Conservation (phyloP, 2,113 vertebrate genomes). For the Podarcis muralis region DNA sequence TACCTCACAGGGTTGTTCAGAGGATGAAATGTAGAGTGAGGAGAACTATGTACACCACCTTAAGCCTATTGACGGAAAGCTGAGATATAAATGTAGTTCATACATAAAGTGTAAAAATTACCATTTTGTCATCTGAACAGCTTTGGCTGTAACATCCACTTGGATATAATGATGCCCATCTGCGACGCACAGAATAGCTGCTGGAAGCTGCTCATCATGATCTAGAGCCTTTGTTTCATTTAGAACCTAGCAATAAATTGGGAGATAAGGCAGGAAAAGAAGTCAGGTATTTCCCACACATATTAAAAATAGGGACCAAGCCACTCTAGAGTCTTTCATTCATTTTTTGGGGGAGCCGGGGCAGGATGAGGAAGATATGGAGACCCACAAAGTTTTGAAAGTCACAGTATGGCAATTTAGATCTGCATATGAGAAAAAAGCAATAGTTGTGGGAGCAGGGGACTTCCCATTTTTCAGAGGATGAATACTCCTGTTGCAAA, state of each 20-base stretch:
- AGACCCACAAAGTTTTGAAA: neutral
- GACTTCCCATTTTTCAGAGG: neutral
- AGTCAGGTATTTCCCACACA: neutral
- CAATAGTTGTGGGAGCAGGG: neutral
- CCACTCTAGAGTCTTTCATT: neutral
- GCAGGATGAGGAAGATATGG: neutral
- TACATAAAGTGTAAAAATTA: neutral
- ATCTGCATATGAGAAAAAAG: neutral
- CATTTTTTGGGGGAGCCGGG: neutral
- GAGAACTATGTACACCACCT: too few species aligned
- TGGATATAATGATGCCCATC: conserved; percentile 23
- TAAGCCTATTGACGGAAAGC: too few species aligned
- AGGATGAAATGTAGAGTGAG: too few species aligned
- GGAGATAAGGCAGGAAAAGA: neutral
- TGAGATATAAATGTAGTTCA: too few species aligned
- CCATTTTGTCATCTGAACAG: neutral
- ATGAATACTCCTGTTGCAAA: neutral
- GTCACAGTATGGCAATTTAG: neutral
- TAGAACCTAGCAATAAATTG: conserved; percentile 9
- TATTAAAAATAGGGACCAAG: too few species aligned
- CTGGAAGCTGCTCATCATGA: neutral
- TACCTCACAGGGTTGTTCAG: too few species aligned
- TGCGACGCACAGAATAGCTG: neutral
- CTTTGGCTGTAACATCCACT: neutral
- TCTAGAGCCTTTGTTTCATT: neutral